Percentiles rank a stretch among this genome's conserved stretches.
phyloP scores from a whole-genome alignment of 2,888 invertebrate genomes.

The Apodemia mormo region DNA sequence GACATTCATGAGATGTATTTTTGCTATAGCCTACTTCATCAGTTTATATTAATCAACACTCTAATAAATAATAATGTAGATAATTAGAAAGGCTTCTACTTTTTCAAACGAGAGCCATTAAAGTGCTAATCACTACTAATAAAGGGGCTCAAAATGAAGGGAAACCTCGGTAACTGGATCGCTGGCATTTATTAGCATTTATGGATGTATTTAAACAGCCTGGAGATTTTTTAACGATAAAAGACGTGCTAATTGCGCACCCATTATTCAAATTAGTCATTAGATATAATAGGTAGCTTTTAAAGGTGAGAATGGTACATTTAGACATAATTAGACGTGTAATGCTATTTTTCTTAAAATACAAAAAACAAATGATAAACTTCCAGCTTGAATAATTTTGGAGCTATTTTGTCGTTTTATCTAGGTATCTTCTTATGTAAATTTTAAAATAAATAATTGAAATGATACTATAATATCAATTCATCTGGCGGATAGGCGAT shows the following conservation, averaged over 20 bases:
- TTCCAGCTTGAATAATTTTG: too few species aligned
- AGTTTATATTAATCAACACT: not conserved
- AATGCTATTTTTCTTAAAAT: too few species aligned
- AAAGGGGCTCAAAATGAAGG: constrained; percentile 40
- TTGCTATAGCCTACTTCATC: too few species aligned
- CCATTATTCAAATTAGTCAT: constrained; percentile 36
- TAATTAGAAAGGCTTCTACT: constrained; percentile 8
- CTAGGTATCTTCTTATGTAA: too few species aligned
- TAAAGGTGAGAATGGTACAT: constrained; percentile 14
- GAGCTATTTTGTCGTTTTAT: too few species aligned
- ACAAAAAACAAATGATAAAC: too few species aligned
- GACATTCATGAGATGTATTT: too few species aligned
- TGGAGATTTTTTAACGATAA: constrained; percentile 38
- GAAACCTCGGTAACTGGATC: constrained; percentile 38
- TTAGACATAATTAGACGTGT: not conserved
- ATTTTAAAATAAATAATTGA: too few species aligned
- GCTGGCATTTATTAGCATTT: constrained; percentile 43
- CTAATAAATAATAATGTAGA: not conserved
- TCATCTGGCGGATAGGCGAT: too few species aligned
- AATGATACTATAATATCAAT: too few species aligned
- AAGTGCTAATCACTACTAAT: constrained; percentile 18
- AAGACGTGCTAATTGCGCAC: constrained; percentile 39
- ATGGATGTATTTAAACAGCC: constrained; percentile 39
- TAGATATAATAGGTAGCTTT: constrained; percentile 22
- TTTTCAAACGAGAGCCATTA: constrained; percentile 8